These are phyloP conservation scores for Pseudococcus viburni DNA, from an alignment of 2,888 invertebrate species.

Conservation along the genomic window DNA sequence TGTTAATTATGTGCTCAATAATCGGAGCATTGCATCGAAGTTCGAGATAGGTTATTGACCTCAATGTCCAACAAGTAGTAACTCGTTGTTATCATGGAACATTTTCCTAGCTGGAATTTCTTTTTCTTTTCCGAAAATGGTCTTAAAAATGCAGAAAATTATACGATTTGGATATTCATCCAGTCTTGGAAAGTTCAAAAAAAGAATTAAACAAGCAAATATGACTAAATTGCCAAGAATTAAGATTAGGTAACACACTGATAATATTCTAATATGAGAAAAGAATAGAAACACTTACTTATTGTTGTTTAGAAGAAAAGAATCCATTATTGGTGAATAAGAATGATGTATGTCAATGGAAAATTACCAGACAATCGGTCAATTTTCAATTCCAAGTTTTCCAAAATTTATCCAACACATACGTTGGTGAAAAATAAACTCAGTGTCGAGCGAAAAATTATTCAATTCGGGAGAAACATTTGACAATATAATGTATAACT, in stretches of 20 bases:
- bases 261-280: background rate
- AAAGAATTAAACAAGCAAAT: background rate
- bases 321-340: slow-evolving; percentile 16
- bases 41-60: background rate
- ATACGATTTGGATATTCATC: background rate
- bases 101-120: too few species aligned
- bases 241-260: background rate
- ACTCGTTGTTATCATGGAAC: background rate
- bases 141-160: background rate
- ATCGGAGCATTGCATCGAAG: background rate
- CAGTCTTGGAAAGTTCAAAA: background rate
- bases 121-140: background rate
- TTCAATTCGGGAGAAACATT: background rate
- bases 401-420: background rate
- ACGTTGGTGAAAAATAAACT: background rate
- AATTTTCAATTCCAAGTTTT: background rate
- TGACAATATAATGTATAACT: background rate
- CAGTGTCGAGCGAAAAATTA: background rate
- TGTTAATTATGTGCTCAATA: background rate
- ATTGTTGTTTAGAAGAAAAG: slow-evolving; percentile 31
- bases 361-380: background rate
- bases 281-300: slow-evolving; percentile 15
- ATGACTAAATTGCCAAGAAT: background rate
- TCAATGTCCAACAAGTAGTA: background rate
- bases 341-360: background rate